Evolutionary conservation across 2,113 vertebrate species (phyloP), one percentile per base, ranked within the genome.

Genomic region (Oncorhynchus kisutch): DNA sequence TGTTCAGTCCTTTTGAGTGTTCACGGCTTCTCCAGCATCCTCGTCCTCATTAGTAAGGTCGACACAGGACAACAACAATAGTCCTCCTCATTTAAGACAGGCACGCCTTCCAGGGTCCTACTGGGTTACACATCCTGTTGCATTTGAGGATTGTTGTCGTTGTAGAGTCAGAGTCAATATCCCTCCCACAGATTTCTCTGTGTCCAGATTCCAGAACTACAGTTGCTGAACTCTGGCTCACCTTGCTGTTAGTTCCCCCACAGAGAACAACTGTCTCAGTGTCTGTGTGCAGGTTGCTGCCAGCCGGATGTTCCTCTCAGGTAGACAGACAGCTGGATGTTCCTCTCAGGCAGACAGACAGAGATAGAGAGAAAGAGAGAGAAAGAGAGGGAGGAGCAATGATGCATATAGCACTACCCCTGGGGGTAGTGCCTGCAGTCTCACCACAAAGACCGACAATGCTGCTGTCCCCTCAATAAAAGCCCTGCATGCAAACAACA

Each of bases 391-490:
- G 74, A 1, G 62, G 66, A 76, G 67, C 70, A 84, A 48, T 70
- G 71, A 83, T 64, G 75, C 67, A 74, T 82, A 84, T 87, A 82
- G 78, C 14, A 75, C 80, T 73, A 20, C 79, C 82, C 81, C 70
- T 78, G 81, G 80, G 51, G 60, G 81, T 80, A 45, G 24, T 78
- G 86, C 74, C 76, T 88, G 73, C 70, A 76, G 75, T 79, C 84
- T 67, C 80, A 85, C 85, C 88, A 88, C 85, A 86, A 89, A 88
- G 86, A 84, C 83, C 75, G 83, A 81, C 77, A 11, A 11, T 45
- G 39, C 51, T 85, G 78, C 78, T 77, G 80, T 81, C 39, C 79
- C 79, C 86, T 70, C 39, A 84, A 85, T 88, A 87, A 82, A 86
- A 85, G 34, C 31, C 67, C 77, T 70, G 76, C 84, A 88, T 87